These are phyloP conservation scores for Mus pahari DNA, from an alignment of 2,113 vertebrate genomes.

Conservation along the genomic window DNA sequence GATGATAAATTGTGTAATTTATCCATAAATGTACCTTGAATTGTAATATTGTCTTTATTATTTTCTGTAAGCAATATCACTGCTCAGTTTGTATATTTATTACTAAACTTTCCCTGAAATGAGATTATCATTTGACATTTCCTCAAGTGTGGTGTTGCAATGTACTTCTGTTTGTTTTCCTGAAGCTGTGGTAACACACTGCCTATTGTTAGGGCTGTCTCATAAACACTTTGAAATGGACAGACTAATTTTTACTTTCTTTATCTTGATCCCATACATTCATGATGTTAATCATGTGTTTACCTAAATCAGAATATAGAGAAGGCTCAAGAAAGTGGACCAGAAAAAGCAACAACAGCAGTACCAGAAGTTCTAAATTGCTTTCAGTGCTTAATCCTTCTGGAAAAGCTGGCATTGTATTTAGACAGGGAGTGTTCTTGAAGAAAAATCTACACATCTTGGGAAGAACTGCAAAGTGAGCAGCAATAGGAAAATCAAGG, in stretches of 20 bases:
- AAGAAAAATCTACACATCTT: not conserved
- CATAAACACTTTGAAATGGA: not conserved
- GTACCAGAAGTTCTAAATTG: not conserved
- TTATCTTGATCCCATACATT: not conserved
- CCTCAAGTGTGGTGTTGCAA: not conserved
- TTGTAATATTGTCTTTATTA: not conserved
- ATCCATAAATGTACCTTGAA: not conserved
- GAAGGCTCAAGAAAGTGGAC: not conserved
- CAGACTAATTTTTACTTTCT: not conserved
- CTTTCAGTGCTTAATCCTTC: not conserved
- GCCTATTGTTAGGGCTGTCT: not conserved
- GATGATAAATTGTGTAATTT: not conserved
- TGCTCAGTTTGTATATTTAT: not conserved
- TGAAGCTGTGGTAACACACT: not conserved
- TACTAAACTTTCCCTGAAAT: not conserved
- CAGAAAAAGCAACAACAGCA: not conserved
- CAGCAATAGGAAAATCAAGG: not conserved
- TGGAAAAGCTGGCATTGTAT: not conserved
- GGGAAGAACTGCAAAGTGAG: not conserved
- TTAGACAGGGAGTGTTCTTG: accelerated
- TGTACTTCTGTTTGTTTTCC: not conserved
- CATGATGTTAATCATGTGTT: not conserved
- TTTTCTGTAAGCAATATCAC: not conserved
- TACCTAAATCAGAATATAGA: not conserved
- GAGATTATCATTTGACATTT: not conserved